These are phyloP conservation scores for Arenaria interpres DNA, from an alignment of 2,113 vertebrate genomes.

Conservation along the genomic window DNA sequence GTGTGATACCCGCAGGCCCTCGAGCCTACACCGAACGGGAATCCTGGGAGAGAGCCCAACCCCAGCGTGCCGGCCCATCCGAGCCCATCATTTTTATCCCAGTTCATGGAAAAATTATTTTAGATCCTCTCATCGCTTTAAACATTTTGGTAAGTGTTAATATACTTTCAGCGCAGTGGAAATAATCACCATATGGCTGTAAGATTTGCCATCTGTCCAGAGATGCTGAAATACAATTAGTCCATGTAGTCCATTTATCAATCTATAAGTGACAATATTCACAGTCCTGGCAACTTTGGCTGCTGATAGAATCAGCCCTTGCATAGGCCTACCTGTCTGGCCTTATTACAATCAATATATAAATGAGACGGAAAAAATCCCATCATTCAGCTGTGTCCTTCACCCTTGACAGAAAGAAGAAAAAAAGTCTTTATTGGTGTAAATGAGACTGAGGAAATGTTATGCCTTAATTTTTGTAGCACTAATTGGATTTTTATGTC, in stretches of 20 bases:
- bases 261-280: slow-evolving; percentile 57
- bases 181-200: slow-evolving; percentile 64
- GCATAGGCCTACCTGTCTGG: slow-evolving; percentile 50
- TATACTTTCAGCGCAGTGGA: slow-evolving; percentile 47
- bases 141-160: slow-evolving; percentile 60
- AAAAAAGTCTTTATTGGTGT: not conserved
- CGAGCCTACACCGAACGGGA: not conserved
- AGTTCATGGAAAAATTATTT: not conserved
- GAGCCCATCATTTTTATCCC: not conserved
- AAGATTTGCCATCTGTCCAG: slow-evolving; percentile 62
- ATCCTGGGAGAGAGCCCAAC: not conserved
- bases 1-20: not conserved
- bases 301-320: slow-evolving; percentile 34
- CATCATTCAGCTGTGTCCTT: not conserved
- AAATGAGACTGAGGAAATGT: not conserved
- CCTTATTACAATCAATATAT: slow-evolving; percentile 38
- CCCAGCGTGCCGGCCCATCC: rapidly evolving
- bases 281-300: slow-evolving; percentile 30
- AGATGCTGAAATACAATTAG: slow-evolving; percentile 48
- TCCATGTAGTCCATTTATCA: slow-evolving; percentile 58
- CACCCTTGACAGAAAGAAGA: not conserved
- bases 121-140: slow-evolving; percentile 23
- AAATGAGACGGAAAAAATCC: slow-evolving; percentile 35
- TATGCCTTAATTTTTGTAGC: slow-evolving; percentile 8
- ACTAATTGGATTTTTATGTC: slow-evolving; percentile 30